Conservation (phyloP, 1,140 invertebrate genomes). For the Apis laboriosa region DNA sequence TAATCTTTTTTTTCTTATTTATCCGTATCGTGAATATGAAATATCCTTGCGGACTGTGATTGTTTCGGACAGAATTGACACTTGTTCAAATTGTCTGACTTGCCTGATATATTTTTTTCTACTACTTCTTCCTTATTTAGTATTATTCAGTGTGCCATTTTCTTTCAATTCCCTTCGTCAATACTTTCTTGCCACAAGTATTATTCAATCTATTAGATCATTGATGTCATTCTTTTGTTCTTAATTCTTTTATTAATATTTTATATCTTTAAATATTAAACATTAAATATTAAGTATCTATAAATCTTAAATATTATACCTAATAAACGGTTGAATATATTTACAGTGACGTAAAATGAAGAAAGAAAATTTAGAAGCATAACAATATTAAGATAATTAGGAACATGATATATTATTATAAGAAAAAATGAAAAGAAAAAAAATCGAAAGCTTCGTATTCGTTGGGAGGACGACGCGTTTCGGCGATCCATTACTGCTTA, state of each 20-base stretch:
- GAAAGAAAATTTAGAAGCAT: constrained; percentile 19
- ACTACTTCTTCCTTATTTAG: constrained; percentile 33
- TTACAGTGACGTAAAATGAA: constrained; percentile 42
- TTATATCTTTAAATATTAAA: not conserved
- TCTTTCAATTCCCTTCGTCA: constrained; percentile 50
- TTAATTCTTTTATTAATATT: not conserved
- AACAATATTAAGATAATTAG: constrained; percentile 50
- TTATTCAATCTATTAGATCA: constrained; percentile 15
- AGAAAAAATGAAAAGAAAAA: not conserved
- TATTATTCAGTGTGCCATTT: constrained; percentile 72
- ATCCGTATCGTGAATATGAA: constrained; percentile 34
- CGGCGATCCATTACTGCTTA: constrained; percentile 36
- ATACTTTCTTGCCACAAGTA: constrained; percentile 66
- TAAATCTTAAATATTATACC: not conserved
- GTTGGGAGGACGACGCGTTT: constrained; percentile 28
- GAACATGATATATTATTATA: constrained; percentile 50
- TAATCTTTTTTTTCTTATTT: constrained; percentile 46
- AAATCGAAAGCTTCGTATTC: constrained; percentile 16
- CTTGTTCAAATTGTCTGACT: constrained; percentile 42
- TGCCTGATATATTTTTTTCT: constrained; percentile 29
- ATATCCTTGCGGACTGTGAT: constrained; percentile 64
- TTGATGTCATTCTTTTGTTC: not conserved
- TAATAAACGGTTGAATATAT: constrained; percentile 34
- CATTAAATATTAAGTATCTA: not conserved
- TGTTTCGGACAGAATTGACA: constrained; percentile 47